Conservation (phyloP, 1,140 invertebrate genomes). For the Conus betulinus region DNA sequence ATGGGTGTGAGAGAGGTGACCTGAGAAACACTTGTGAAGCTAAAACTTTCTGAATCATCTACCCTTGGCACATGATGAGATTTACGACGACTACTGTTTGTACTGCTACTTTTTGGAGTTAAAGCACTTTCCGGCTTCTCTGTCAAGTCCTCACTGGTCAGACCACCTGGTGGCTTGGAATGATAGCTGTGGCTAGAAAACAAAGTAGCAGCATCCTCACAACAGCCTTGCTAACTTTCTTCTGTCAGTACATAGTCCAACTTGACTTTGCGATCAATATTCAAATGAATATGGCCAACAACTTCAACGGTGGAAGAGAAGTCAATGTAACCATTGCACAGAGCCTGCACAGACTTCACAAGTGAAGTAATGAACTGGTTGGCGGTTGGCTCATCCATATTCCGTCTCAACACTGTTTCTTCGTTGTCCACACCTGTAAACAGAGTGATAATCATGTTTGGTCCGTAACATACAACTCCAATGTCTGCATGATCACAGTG, state of each 20-base stretch:
- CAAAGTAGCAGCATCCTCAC: conserved; percentile 21
- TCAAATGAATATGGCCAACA: conserved; percentile 43
- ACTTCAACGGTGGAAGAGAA: conserved; percentile 42
- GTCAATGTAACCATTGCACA: conserved; percentile 43
- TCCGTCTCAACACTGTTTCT: not conserved
- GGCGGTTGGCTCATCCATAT: conserved; percentile 47
- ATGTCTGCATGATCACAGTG: too few species aligned
- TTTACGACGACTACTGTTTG: not conserved
- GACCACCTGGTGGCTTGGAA: conserved; percentile 28
- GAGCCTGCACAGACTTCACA: conserved; percentile 35
- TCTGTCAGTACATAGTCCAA: conserved; percentile 45
- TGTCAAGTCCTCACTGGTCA: not conserved
- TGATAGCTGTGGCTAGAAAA: conserved; percentile 40
- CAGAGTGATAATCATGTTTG: not conserved
- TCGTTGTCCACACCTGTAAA: not conserved
- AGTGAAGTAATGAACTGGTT: conserved; percentile 36
- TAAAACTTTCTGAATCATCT: conserved; percentile 14
- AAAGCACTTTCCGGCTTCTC: not conserved
- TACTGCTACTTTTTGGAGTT: not conserved
- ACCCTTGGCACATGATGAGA: conserved; percentile 23
- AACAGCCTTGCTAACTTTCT: conserved; percentile 35
- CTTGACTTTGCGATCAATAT: conserved; percentile 33
- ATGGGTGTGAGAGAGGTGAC: not conserved
- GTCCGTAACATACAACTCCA: too few species aligned
- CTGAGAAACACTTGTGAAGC: not conserved